Base-by-base conservation (phyloP, 2,113 vertebrate genomes). In the Pampusana beccarii region DNA sequence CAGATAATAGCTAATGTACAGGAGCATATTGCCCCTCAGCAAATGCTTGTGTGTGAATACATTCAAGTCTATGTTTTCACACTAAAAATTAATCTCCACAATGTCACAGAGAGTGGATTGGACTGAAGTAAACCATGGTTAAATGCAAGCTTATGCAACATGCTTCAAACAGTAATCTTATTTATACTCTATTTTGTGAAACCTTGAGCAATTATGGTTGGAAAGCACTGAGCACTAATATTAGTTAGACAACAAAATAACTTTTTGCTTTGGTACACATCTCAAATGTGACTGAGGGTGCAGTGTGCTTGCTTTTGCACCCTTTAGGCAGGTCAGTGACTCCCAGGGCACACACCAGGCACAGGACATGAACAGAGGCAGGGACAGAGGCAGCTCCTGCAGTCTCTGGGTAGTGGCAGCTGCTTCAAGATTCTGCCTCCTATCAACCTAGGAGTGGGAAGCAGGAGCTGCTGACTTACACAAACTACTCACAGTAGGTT, bases 381-480 rank as follows among this genome's bases (percentile, higher is more conserved):
- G 50, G 38, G 13, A 33, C 16, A 3, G 15, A 10, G 31, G 26
- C 34, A 70, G 12, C 4, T 62, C 25, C 65, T 87, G 15, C 7
- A n/a, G 3, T 29, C 16, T 64, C 40, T n/a, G 25, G 19, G 19
- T 16, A n/a, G 21, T 0, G 2, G 11, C 10, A 56, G 10, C 4
- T 46, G 16, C 10, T 10, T 31, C 36, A 9, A 0, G 2, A 5
- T 89, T 18, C n/a, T 86, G 48, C 9, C 61, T 72, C 29, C 50
- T 69, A 9, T 42, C 53, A 34, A 19, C 6, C 8, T 57, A 33
- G n/a, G 18, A 75, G 14, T 25, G 26, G 5, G 20, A 34, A 4
- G 5, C 10, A 42, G 33, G 26, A 42, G 20, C 40, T 36, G 29
- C 11, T 56, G 21, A 13, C 38, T 82, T 40, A 12, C 1, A 1